Evolutionary conservation across 2,888 invertebrate species (phyloP), one percentile per base, ranked within the genome.

Genomic region (Sesia bembeciformis): DNA sequence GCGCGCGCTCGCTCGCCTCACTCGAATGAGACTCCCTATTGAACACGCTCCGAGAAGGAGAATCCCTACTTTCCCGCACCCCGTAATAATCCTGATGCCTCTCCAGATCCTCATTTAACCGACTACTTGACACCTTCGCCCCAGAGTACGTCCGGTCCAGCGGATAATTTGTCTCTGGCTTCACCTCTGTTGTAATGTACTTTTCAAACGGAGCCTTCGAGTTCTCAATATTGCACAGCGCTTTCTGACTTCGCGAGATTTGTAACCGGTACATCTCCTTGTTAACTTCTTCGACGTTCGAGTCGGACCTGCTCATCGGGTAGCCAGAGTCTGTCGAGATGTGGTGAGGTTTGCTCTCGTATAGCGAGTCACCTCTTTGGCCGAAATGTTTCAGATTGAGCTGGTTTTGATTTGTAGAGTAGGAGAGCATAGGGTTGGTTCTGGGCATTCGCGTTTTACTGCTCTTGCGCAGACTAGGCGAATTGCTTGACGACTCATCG

Each of bases 401-500:
- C 61, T 84, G 84, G 58, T 85, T 88, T 65, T 88, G 89, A 56
- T 83, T 86, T 0, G 89, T 85, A 5, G 88, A 86, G 67, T 90
- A 90, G 57, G 89, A 91, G 65, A 90, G 85, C 83, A 91, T 83
- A 3, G 92, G 92, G 72, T 92, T 92, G 51, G 90, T 91, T 67
- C 91, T 78, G 8, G 91, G 92, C 83, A 91, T 88, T 65, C 91
- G 82, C 53, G 89, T 86, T 69, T 91, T 83, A 67, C 81, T 89
- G 58, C 76, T 90, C 61, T 92, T 91, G 57, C 91, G 85, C 62
- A 88, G 74, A 65, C 87, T 86, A 5, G 88, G 87, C 58, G 88
- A 85, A 65, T 87, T 87, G 62, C 87, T 87, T 3, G 88, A 86
- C 52, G 87, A 85, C 60, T 88, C 88, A 40, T 89, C 87, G 62